These are phyloP conservation scores for Macaria liturata DNA, from an alignment of 2,888 invertebrate genomes.

Conservation along the genomic window DNA sequence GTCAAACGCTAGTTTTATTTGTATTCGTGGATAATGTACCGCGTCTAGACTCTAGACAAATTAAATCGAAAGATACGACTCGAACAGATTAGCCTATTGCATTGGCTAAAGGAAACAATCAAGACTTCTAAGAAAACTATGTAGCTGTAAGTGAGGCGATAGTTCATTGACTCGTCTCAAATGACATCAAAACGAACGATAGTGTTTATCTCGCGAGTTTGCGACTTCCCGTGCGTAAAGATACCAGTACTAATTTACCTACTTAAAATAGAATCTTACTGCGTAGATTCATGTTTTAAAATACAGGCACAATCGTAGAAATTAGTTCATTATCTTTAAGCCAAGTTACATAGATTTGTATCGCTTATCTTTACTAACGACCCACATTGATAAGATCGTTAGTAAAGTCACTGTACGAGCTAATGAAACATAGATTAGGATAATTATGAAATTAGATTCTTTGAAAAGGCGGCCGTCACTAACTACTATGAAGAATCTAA, in stretches of 20 bases:
- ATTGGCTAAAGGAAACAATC: constrained; percentile 5
- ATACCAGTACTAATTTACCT: constrained; percentile 24
- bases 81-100: too few relatives aligned
- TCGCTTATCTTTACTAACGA: constrained; percentile 19
- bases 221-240: constrained; percentile 31
- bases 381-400: constrained; percentile 17
- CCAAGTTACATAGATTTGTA: constrained; percentile 10
- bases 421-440: background rate
- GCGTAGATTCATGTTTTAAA: constrained; percentile 12
- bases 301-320: background rate
- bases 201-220: constrained; percentile 29
- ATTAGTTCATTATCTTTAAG: constrained; percentile 12
- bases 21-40: too few relatives aligned
- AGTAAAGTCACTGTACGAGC: background rate
- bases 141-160: constrained; percentile 14
- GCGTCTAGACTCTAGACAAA: too few relatives aligned
- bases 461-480: background rate
- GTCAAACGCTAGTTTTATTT: too few relatives aligned
- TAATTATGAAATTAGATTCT: background rate
- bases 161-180: constrained; percentile 20
- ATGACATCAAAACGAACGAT: constrained; percentile 27
- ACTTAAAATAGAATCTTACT: constrained; percentile 19
- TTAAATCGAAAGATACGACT: too few relatives aligned
- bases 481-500: background rate
- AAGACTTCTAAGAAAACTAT: constrained; percentile 7